Conservation (phyloP, 2,888 invertebrate genomes). For the Chrysina gloriosa region DNA sequence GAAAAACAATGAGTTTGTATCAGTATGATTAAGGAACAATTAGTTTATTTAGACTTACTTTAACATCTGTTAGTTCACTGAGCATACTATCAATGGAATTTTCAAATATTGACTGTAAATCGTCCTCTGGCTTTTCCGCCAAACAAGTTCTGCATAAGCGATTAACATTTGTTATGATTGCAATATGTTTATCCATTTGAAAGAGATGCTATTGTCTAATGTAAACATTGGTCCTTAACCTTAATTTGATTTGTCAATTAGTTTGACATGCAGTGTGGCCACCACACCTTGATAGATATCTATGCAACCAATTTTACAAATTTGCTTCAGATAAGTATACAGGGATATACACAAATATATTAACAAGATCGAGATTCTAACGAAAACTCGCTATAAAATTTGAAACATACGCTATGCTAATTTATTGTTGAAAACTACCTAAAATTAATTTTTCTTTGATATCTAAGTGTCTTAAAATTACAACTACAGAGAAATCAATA, state of each 20-base stretch:
- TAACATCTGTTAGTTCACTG: constrained; percentile 51
- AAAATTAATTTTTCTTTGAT: no score
- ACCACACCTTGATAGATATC: no score
- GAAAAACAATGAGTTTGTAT: constrained; percentile 34
- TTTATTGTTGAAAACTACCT: no score
- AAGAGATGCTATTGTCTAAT: constrained; percentile 5
- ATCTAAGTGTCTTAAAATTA: no score
- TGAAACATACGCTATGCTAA: no score
- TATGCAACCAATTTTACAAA: background rate
- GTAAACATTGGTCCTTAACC: constrained; percentile 37
- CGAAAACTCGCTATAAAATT: no score
- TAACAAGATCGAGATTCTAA: no score
- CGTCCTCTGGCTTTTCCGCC: constrained; percentile 54
- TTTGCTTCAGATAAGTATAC: background rate
- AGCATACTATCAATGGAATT: constrained; percentile 53
- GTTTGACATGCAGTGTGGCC: background rate
- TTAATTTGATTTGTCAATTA: constrained; percentile 9
- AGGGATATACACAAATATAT: background rate
- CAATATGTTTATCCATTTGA: constrained; percentile 41
- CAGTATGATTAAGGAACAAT: background rate
- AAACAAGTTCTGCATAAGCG: constrained; percentile 60
- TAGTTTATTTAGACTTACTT: constrained; percentile 48
- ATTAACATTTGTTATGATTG: constrained; percentile 52
- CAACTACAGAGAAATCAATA: no score
- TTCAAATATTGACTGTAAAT: constrained; percentile 56